phyloP scores from a whole-genome alignment of 2,113 vertebrate species.

The Passer domesticus region DNA sequence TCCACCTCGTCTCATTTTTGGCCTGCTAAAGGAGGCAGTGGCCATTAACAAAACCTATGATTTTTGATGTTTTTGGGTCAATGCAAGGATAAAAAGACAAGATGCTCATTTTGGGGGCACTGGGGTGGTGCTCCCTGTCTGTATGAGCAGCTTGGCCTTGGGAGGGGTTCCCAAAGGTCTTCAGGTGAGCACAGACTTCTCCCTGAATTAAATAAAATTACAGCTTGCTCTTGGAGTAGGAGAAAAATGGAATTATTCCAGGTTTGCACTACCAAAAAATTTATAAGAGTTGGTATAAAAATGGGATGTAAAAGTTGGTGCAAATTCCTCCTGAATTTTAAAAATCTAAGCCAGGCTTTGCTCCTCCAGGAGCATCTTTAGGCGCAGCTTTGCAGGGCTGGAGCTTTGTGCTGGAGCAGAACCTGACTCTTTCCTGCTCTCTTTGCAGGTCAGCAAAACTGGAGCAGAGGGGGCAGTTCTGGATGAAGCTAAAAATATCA shows the following conservation, averaged over 20 bases:
- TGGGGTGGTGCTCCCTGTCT: background rate
- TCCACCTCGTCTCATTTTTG: background rate
- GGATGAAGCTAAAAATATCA: conserved; percentile 99
- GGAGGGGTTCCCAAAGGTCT: background rate
- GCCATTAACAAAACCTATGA: background rate
- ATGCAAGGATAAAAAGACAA: background rate
- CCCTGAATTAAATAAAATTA: background rate
- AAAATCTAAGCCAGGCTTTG: background rate
- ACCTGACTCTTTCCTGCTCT: conserved; percentile 32
- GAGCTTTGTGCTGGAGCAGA: background rate
- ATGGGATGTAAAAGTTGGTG: accelerated
- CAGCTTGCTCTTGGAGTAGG: background rate
- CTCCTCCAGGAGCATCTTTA: background rate
- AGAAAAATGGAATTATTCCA: background rate
- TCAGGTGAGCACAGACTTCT: background rate
- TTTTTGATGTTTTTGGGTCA: background rate
- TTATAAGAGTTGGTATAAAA: too few relatives aligned
- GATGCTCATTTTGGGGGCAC: background rate
- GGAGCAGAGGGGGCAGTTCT: conserved; percentile 94
- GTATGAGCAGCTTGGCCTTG: too few relatives aligned
- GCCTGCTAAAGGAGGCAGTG: background rate
- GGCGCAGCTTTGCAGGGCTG: background rate
- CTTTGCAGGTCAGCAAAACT: conserved; percentile 93
- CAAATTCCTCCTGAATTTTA: too few relatives aligned
- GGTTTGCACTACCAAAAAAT: background rate